Evolutionary conservation across 2,888 invertebrate genomes (phyloP).

Genomic region (Pyralis farinalis): DNA sequence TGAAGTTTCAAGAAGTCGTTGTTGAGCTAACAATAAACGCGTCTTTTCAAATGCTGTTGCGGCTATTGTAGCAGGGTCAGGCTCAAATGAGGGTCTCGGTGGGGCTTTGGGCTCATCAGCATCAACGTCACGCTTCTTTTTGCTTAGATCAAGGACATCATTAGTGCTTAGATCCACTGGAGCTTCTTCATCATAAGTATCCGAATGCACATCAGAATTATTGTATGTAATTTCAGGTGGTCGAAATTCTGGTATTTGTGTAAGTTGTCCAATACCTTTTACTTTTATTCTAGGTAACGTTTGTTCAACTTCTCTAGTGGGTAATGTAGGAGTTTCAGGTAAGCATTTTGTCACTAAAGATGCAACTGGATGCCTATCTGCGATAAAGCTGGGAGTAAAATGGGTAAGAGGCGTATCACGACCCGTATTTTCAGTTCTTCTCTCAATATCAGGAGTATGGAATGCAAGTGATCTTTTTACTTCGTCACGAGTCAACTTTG

Average conservation of each 20-base stretch:
- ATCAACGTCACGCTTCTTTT: slow-evolving; percentile 81
- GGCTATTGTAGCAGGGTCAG: slow-evolving; percentile 53
- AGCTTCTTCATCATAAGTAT: slow-evolving; percentile 70
- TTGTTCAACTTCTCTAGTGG: slow-evolving; percentile 61
- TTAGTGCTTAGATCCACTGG: slow-evolving; percentile 87
- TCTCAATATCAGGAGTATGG: slow-evolving; percentile 74
- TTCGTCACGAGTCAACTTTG: slow-evolving; percentile 77
- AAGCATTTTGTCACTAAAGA: slow-evolving; percentile 53
- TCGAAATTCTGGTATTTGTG: slow-evolving; percentile 76
- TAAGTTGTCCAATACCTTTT: slow-evolving; percentile 83
- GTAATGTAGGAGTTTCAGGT: slow-evolving; percentile 50
- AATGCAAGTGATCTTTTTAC: slow-evolving; percentile 79
- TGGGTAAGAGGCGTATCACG: slow-evolving; percentile 67
- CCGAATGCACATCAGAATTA: slow-evolving; percentile 48
- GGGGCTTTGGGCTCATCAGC: slow-evolving; percentile 52
- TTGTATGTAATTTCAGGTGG: slow-evolving; percentile 56
- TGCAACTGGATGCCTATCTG: slow-evolving; percentile 68
- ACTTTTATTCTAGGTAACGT: slow-evolving; percentile 77
- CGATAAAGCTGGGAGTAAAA: slow-evolving; percentile 65
- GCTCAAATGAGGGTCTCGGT: slow-evolving; percentile 71
- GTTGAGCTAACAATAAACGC: slow-evolving; percentile 83
- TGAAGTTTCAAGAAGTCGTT: slow-evolving; percentile 83
- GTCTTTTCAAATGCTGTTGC: slow-evolving; percentile 76
- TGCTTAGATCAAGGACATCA: slow-evolving; percentile 90
- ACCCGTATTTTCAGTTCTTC: slow-evolving; percentile 59